These are phyloP conservation scores for Cyclargus thomasi DNA, from an alignment of 1,140 invertebrate genomes.

Conservation along the genomic window DNA sequence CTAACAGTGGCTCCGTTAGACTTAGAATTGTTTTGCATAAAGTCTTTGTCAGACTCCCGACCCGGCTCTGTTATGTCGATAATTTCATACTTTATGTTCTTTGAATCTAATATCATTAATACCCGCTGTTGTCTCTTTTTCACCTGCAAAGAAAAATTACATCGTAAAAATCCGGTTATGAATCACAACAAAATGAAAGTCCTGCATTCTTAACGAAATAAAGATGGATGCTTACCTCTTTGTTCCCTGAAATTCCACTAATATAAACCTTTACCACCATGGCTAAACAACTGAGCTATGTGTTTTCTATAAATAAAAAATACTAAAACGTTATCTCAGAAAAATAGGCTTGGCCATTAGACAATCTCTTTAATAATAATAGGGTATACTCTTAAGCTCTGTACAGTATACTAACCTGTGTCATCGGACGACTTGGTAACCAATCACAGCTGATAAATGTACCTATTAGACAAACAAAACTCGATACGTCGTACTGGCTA, in stretches of 20 bases:
- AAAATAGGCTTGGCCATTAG: conserved; percentile 72
- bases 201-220: conserved; percentile 54
- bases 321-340: conserved; percentile 46
- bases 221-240: conserved; percentile 82
- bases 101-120: conserved; percentile 92
- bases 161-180: conserved; percentile 55
- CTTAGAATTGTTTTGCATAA: conserved; percentile 93
- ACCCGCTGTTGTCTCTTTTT: conserved; percentile 95
- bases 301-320: conserved; percentile 28
- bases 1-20: conserved; percentile 82
- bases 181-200: conserved; percentile 50
- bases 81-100: conserved; percentile 89
- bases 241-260: conserved; percentile 92
- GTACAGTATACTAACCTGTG: too few species aligned
- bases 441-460: too few species aligned
- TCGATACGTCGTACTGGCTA: too few species aligned
- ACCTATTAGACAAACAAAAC: too few species aligned
- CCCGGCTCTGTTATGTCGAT: conserved; percentile 96
- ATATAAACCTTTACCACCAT: conserved; percentile 94
- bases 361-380: conserved; percentile 45
- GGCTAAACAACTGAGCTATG: conserved; percentile 28
- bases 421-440: conserved; percentile 31
- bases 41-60: conserved; percentile 90
- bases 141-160: conserved; percentile 81
- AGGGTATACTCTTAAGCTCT: too few species aligned